phyloP scores from a whole-genome alignment of 2,113 vertebrate species.

The Ramphastos sulfuratus region DNA sequence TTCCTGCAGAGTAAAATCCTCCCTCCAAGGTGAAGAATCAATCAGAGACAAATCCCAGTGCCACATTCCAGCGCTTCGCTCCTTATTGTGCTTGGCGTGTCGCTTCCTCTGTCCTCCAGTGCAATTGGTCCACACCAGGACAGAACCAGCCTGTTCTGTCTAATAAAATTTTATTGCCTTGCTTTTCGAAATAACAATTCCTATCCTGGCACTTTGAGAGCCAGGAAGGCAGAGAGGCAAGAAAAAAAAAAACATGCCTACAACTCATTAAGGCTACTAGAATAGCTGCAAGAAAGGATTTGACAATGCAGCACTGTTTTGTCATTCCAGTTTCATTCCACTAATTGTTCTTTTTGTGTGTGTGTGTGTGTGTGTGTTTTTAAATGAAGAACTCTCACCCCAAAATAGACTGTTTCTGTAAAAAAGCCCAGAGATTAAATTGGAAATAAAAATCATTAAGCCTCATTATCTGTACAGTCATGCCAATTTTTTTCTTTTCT shows the following conservation, averaged over 20 bases:
- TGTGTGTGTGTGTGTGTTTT: not conserved
- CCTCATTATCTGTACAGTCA: not conserved
- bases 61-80: slow-evolving; percentile 45
- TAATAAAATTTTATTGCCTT: slow-evolving; percentile 37
- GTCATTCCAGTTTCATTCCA: slow-evolving; percentile 58
- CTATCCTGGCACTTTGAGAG: slow-evolving; percentile 53
- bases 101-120: not conserved
- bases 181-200: slow-evolving; percentile 57
- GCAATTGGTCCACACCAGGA: slow-evolving; percentile 27
- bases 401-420: slow-evolving; percentile 24
- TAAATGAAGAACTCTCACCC: not conserved
- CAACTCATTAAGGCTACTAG: slow-evolving; percentile 46
- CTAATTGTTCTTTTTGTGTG: slow-evolving; percentile 49
- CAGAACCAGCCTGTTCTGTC: slow-evolving; percentile 32
- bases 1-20: not conserved
- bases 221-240: slow-evolving; percentile 69
- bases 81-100: slow-evolving; percentile 59
- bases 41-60: not conserved
- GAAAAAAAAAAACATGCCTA: slow-evolving; percentile 58
- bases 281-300: slow-evolving; percentile 31
- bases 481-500: not conserved
- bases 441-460: slow-evolving; percentile 26
- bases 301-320: slow-evolving; percentile 46
- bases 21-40: slow-evolving; percentile 6
- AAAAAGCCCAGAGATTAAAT: not conserved